Evolutionary conservation across 2,113 vertebrate genomes (phyloP).

Genomic region (Melierax canorus): DNA sequence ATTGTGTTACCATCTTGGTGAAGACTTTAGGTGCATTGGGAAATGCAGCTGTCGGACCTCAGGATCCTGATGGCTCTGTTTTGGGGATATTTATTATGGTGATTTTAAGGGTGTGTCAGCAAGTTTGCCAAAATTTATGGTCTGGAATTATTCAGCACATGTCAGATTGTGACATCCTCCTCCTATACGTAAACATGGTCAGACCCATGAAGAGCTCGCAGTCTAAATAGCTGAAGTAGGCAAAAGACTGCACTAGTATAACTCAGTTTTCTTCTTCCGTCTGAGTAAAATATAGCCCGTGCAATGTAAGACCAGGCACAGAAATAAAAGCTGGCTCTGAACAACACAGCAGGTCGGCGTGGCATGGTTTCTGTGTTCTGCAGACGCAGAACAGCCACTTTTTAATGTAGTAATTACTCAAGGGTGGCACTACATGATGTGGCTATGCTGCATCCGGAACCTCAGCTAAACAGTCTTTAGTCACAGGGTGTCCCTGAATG

Average conservation of each 20-base stretch:
- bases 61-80: background rate
- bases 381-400: background rate
- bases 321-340: background rate
- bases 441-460: background rate
- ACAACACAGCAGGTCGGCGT: rapidly evolving
- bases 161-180: background rate
- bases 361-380: background rate
- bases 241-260: background rate
- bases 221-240: background rate
- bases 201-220: background rate
- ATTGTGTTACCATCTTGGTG: background rate
- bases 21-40: background rate
- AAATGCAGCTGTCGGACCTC: background rate
- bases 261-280: background rate
- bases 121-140: background rate
- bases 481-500: background rate
- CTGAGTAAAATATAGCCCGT: background rate
- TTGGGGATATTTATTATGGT: background rate
- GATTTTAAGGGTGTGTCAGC: background rate
- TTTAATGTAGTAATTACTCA: background rate
- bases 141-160: background rate
- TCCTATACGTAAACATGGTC: background rate
- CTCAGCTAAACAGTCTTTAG: background rate
- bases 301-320: background rate
- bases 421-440: background rate